Conservation (phyloP, 2,888 invertebrate species). For the Bibio marci region DNA sequence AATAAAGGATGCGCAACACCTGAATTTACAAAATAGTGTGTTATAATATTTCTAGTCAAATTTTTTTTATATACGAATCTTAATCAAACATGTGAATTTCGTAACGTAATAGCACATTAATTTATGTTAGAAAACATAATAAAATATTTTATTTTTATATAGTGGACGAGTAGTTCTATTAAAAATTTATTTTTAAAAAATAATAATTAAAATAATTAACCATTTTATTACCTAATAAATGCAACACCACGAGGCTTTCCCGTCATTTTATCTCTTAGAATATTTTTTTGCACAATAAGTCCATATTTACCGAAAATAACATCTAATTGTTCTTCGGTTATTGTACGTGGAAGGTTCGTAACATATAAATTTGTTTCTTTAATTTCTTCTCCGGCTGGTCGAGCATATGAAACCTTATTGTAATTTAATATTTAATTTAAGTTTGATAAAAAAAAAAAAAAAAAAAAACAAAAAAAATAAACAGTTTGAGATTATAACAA, state of each 20-base stretch:
- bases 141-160: too few species aligned
- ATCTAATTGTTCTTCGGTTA: constrained; percentile 68
- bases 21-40: too few species aligned
- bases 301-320: constrained; percentile 78
- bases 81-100: too few species aligned
- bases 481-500: neutral
- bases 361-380: constrained; percentile 91
- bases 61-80: too few species aligned
- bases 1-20: too few species aligned
- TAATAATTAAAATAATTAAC: neutral
- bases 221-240: constrained; percentile 57
- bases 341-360: constrained; percentile 74
- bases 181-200: neutral
- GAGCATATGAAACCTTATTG: constrained; percentile 68
- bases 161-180: neutral
- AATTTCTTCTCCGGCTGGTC: constrained; percentile 80
- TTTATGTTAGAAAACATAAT: too few species aligned
- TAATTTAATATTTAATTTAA: neutral
- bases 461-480: neutral
- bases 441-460: neutral
- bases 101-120: too few species aligned
- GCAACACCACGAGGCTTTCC: constrained; percentile 81
- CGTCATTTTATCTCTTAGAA: constrained; percentile 74
- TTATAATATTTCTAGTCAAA: too few species aligned
- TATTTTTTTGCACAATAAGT: constrained; percentile 79